phyloP scores from a whole-genome alignment of 35 echinoderm and acorn worm species.

The Holothuria glaberrima region DNA sequence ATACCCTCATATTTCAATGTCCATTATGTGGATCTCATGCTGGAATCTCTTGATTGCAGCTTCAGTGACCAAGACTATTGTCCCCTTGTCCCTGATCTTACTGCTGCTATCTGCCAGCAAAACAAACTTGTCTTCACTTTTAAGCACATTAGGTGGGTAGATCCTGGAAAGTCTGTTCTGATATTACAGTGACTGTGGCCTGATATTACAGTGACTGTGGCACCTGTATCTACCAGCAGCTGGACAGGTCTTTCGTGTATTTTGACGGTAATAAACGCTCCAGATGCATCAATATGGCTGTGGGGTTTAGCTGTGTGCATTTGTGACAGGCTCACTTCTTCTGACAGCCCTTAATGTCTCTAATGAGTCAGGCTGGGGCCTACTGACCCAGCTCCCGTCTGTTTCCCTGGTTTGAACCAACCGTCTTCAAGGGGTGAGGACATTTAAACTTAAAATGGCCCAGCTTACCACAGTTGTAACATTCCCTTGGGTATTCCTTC shows the following conservation, averaged over 20 bases:
- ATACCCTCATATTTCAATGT: constrained; percentile 26
- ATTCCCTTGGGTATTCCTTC: not conserved
- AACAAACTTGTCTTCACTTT: not conserved
- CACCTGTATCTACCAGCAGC: no score
- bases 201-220: no score
- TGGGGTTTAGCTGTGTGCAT: no score
- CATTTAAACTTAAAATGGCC: constrained; percentile 9
- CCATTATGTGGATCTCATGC: not conserved
- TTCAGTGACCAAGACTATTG: no score
- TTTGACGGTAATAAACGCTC: no score
- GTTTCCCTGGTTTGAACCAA: not conserved
- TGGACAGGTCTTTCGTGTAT: no score
- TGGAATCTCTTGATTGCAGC: not conserved
- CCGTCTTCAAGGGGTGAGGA: constrained; percentile 5
- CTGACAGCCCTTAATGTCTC: no score
- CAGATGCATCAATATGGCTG: no score
- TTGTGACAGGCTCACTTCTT: no score
- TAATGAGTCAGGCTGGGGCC: no score
- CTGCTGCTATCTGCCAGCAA: not conserved
- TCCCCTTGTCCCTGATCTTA: not conserved
- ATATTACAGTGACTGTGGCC: no score
- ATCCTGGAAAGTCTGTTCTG: not conserved
- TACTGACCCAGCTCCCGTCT: no score
- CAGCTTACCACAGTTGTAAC: not conserved
- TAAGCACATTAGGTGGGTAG: not conserved